Conservation (phyloP, 1,140 invertebrate species). For the Aphaenogaster floridana region DNA sequence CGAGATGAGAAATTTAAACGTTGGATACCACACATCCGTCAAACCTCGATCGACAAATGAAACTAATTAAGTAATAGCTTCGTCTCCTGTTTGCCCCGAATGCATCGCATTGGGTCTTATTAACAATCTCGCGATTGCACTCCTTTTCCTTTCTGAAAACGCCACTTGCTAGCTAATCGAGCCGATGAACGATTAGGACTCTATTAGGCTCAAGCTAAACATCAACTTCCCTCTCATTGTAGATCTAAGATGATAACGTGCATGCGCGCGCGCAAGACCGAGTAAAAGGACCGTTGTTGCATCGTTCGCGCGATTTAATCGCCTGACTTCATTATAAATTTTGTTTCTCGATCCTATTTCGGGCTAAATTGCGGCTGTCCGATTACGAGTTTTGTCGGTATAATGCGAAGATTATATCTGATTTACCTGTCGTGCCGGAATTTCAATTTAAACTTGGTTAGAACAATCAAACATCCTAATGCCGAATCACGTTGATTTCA, state of each 20-base stretch:
- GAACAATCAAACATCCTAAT: background rate
- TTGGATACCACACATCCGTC: background rate
- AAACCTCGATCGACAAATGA: background rate
- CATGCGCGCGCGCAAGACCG: slow-evolving; percentile 14
- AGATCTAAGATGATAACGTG: background rate
- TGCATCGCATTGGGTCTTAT: background rate
- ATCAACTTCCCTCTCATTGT: background rate
- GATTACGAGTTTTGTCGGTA: slow-evolving; percentile 4
- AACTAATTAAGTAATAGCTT: background rate
- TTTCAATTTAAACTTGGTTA: background rate
- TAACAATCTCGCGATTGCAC: background rate
- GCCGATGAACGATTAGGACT: background rate
- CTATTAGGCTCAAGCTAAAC: slow-evolving; percentile 4
- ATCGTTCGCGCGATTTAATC: slow-evolving; percentile 13
- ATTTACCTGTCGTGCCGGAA: background rate
- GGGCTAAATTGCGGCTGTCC: background rate
- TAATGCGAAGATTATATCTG: slow-evolving; percentile 1
- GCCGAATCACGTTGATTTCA: background rate
- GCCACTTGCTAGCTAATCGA: background rate
- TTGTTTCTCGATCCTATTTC: slow-evolving; percentile 7
- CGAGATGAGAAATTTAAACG: background rate
- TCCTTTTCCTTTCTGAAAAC: background rate
- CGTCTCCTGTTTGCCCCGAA: background rate
- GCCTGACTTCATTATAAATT: background rate
- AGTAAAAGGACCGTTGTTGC: background rate